These are phyloP conservation scores for Leguminivora glycinivorella DNA, from an alignment of 1,140 invertebrate species.

Conservation along the genomic window DNA sequence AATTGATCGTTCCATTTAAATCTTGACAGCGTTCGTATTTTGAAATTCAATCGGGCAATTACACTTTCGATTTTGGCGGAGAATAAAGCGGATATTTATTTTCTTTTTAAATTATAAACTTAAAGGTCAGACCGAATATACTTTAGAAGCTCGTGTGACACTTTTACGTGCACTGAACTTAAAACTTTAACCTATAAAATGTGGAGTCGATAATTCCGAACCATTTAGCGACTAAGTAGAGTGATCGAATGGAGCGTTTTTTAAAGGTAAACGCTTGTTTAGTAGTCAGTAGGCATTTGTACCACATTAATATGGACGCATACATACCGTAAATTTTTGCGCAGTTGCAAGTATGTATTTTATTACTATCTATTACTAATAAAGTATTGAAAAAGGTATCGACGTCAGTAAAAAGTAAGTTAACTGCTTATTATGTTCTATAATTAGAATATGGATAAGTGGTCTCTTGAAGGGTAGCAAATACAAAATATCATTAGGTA, in stretches of 20 bases:
- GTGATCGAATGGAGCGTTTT: neutral
- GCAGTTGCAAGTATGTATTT: conserved; percentile 19
- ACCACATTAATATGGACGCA: conserved; percentile 19
- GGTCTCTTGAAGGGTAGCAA: neutral
- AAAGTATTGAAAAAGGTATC: conserved; percentile 19
- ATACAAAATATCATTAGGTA: neutral
- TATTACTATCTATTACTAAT: conserved; percentile 26
- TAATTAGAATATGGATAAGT: conserved; percentile 7
- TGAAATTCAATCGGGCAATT: conserved; percentile 35
- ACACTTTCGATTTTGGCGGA: conserved; percentile 32
- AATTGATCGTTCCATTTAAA: conserved; percentile 39
- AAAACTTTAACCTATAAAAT: neutral
- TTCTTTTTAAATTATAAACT: conserved; percentile 23
- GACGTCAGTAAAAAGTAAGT: conserved; percentile 2
- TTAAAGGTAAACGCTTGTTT: neutral
- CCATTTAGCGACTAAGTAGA: neutral
- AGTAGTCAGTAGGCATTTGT: conserved; percentile 15
- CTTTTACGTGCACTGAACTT: neutral
- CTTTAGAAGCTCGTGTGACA: conserved; percentile 8
- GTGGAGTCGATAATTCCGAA: neutral
- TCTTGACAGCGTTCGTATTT: conserved; percentile 35
- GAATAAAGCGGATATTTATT: conserved; percentile 27
- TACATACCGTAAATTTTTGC: conserved; percentile 24
- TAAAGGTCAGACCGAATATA: conserved; percentile 6
- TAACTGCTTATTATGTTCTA: conserved; percentile 19